Base-by-base conservation (phyloP, 37 sponge, comb jelly and placozoan genomes). In the Beroe forskalii region DNA sequence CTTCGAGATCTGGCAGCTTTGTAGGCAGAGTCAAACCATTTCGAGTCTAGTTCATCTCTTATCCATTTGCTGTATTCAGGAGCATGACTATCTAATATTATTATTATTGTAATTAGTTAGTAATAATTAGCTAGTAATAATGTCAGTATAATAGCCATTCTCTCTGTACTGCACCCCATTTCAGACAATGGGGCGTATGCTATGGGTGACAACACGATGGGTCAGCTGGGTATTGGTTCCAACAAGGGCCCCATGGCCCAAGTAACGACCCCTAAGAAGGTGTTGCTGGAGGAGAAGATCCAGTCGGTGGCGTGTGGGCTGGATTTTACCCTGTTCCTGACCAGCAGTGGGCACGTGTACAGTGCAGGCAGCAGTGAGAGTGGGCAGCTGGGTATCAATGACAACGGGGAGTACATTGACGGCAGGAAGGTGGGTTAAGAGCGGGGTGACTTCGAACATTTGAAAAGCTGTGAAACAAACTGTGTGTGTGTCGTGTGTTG, bases 321-420 rank as follows among this genome's bases (percentile, higher is more conserved):
- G 0, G 86, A 80, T 43, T 80, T 42, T 24, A 27, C 86, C 27
- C 86, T 80, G 25, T 80, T 80, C 48, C 40, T 80, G 30, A 80
- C 86, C 0, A 25, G 3, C 4, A 44, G 42, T 6, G 86, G 86
- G 3, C 35, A 33, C 28, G 8, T 80, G n/a, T 80, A 80, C 55
- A 80, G 86, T 43, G 86, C 86, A 24, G 86, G 86, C 48, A 80
- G 86, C 86, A 44, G 55, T n/a, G 86, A 80, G 22, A 33, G 38
- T 1, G 86, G 86, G 44, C 86, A 80, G 55, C 55, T 80, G 55
- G 86, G 86, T 22, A 43, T 44, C 48, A 80, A 80, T 43, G 86
- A 80, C 31, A 80, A 41, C 20, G 86, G 86, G 3, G 86, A 80
- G 55, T 80, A 80, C 55, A 80, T 80, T 38, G 86, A 80, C 27